These are phyloP conservation scores for Fragum whitleyi DNA, from an alignment of 2,888 invertebrate genomes.

Conservation along the genomic window DNA sequence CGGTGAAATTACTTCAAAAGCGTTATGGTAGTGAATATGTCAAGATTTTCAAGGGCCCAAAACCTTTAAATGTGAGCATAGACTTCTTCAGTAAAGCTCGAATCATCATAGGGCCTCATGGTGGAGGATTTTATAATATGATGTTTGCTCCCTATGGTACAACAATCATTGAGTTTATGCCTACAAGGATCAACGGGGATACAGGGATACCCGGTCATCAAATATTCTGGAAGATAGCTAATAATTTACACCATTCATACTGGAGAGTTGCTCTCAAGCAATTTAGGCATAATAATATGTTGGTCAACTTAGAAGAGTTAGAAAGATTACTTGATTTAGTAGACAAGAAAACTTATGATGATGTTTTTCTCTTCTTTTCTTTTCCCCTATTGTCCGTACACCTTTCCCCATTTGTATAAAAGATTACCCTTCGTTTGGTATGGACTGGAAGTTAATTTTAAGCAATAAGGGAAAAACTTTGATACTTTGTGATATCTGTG, in stretches of 20 bases:
- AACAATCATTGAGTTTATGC: slow-evolving; percentile 34
- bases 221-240: slow-evolving; percentile 24
- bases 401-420: too few species aligned
- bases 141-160: slow-evolving; percentile 16
- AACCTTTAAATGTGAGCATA: not conserved
- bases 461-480: too few species aligned
- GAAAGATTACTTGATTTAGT: not conserved
- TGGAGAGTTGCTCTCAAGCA: slow-evolving; percentile 15
- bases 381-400: too few species aligned
- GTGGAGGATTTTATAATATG: slow-evolving; percentile 32
- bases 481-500: too few species aligned
- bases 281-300: not conserved
- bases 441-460: too few species aligned
- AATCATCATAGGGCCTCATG: slow-evolving; percentile 23
- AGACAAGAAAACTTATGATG: not conserved
- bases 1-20: not conserved
- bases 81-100: slow-evolving; percentile 12
- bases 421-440: too few species aligned
- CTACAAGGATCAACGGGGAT: slow-evolving; percentile 12
- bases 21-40: slow-evolving; percentile 14
- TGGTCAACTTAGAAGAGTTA: not conserved
- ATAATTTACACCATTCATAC: slow-evolving; percentile 16
- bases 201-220: slow-evolving; percentile 12
- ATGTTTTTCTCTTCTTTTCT: too few species aligned
- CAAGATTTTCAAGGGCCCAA: slow-evolving; percentile 17